phyloP scores from a whole-genome alignment of 2,888 invertebrate species.

The Euspilapteryx auroguttella region DNA sequence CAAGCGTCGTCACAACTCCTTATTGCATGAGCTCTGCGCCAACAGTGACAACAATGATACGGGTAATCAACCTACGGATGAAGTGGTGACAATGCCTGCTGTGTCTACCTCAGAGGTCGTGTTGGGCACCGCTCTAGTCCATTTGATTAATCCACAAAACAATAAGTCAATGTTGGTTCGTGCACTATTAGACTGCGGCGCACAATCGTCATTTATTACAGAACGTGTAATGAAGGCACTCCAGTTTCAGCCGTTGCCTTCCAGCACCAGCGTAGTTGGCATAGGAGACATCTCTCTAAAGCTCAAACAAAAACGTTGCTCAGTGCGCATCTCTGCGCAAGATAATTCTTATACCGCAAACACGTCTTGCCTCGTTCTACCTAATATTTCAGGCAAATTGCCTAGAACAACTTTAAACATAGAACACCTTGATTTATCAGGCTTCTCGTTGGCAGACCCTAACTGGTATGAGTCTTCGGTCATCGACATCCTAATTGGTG shows the following conservation, averaged over 20 bases:
- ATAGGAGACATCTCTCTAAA: background rate
- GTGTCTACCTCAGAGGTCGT: background rate
- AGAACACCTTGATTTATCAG: background rate
- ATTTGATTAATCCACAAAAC: background rate
- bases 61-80: no score
- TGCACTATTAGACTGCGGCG: background rate
- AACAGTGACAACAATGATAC: no score
- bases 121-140: background rate
- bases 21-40: background rate
- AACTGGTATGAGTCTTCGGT: background rate
- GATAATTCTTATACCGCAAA: background rate
- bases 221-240: background rate
- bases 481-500: background rate
- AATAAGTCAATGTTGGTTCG: background rate
- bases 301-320: background rate
- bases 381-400: background rate
- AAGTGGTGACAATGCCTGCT: background rate
- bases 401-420: background rate
- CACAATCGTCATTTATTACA: background rate
- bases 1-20: background rate
- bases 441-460: constrained; percentile 1
- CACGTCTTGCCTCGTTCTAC: background rate
- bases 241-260: background rate
- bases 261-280: background rate
- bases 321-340: background rate